Base-by-base conservation (phyloP, 2,797 vertebrate species). In the Melanotaenia parkinsoni region DNA sequence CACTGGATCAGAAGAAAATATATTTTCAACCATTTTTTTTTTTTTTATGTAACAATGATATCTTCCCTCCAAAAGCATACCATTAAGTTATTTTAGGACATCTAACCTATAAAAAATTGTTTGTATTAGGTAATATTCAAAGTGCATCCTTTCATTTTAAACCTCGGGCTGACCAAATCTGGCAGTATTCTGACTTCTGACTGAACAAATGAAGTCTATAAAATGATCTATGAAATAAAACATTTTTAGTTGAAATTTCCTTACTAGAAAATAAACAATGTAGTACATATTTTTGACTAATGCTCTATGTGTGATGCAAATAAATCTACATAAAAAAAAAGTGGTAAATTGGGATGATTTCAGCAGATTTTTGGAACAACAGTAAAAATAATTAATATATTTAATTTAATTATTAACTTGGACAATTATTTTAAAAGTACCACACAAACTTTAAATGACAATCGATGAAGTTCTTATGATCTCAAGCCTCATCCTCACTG, bases 401-500 rank as follows among this genome's bases (percentile, higher is more conserved):
- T 6, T 47, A 47, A 47, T 28, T 28, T 28, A 28, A 28, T 28
- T 28, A 28, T 28, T 28, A 28, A 51, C 24, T 22, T 9, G 0
- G 10, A 51, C 24, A 7, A 12, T 51, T 51, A 50, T 50, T 20
- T 50, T n/a, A 32, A 37, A 12, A 37, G 11, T 10, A 38, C 11
- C 37, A 38, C 37, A 38, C 37, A 38, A 12, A 38, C 37, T 38
- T 13, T 32, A 32, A 5, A 13, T 38, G 0, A 2, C 11, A 38
- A 38, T 11, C 12, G 47, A 70, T 47, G 67, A 53, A 45, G 80
- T 71, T 71, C 51, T 45, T 43, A 43, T 69, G 50, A 76, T 67
- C 30, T 79, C 35, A 28, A 64, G 38, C 51, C 61, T 65, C 72
- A 73, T 79, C 68, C 60, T 70, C 43, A 4, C 57, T 50, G 10